Base-by-base conservation (phyloP, 2,888 invertebrate species). In the Agrotis clavis region DNA sequence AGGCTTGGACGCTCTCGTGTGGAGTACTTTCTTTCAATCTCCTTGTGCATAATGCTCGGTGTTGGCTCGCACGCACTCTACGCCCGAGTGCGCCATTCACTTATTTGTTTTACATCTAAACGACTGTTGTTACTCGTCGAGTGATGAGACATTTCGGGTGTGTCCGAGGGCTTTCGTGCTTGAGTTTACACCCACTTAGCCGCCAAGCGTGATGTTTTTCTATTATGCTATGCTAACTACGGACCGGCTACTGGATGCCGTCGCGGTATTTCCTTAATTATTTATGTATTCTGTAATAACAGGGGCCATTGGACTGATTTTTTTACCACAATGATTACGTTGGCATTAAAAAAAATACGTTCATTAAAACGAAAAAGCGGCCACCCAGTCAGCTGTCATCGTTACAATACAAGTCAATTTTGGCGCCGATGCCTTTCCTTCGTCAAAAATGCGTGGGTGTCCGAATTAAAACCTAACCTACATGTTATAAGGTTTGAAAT, bases 1-100 rank as follows among this genome's bases (percentile, higher is more conserved):
- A 89, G 93, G 87, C 93, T 94, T 88, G 95, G 95, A 94, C 95
- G 94, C 94, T 91, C 94, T 94, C 91, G 89, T 92, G 92, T 94
- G 91, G 92, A 94, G 94, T 88, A 93, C 93, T 93, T 95, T 95
- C 95, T 95, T 95, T 94, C 95, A 95, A 94, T 92, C 93, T 93
- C 91, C 94, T 93, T 93, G 93, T 94, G 95, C 94, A 95, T 95
- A 95, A 95, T 95, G 94, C 93, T 90, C 89, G 90, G 90, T 92
- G 93, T 92, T 92, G 89, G 92, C 91, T 91, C 88, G 91, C 92
- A 94, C 94, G 94, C 94, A 94, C 94, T 93, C 91, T 90, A 86
- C 87, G 86, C 82, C 87, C 83, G 91, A 93, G 93, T 92, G 92
- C 89, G 89, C 90, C 90, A 92, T 94, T 92, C 94, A 94, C 89